Base-by-base conservation (phyloP, 2,888 invertebrate species). In the Selenia dentaria region DNA sequence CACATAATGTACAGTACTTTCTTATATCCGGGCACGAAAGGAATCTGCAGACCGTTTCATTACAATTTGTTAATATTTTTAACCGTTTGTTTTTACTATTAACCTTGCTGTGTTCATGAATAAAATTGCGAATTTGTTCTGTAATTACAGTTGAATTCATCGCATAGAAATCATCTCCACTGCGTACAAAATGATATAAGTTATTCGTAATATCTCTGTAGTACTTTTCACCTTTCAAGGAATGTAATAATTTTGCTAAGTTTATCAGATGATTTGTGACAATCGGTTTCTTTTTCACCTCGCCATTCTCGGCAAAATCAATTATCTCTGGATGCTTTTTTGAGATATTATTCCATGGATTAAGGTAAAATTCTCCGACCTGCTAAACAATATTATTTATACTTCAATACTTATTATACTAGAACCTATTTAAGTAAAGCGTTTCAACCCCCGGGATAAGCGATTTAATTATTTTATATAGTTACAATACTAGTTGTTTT, bases 21-120 rank as follows among this genome's bases (percentile, higher is more conserved):
- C 33, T 54, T 18, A 82, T 59, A 36, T 74, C 47, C 8, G 70
- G 69, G 53, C 88, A 88, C 12, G 68, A 39, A 53, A 88, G 51
- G 58, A 84, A 85, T 53, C 67, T 70, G 58, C 88, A 88, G 2
- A 62, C 2, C 2, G 59, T 45, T 24, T 72, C 61, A 40, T 63
- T 54, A 49, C 89, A 88, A 9, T 62, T 45, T 1, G 71, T 79
- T 1, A 80, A 58, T 46, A 83, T 54, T 64, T 81, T 85, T 3
- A 65, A n/a, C 2, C n/a, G 22, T 50, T 44, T 71, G 18, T 52
- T 53, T 0, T 6, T 6, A 22, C 9, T 6, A 6, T 6, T n/a
- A 48, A 37, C 8, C 26, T 3, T 14, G 32, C 42, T 12, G 12
- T 42, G 33, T 24, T 32, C 20, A n/a, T 3, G 11, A 2, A 33